Evolutionary conservation across 1,140 invertebrate genomes (phyloP).

Genomic region (Drosophila seguyi): DNA sequence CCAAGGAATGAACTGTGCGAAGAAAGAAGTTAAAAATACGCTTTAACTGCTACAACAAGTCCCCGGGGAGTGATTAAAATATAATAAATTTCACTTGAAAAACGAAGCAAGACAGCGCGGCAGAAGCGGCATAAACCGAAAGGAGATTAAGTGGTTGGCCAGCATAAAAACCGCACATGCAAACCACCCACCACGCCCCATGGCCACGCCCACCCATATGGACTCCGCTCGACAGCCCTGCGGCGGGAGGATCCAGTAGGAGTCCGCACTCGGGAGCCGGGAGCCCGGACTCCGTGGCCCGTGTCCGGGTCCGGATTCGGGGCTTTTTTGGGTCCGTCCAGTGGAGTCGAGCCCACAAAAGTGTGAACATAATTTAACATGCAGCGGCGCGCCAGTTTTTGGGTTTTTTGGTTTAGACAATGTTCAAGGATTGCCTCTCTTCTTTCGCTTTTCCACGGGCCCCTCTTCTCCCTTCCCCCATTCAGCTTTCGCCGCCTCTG

Average conservation of each 20-base stretch:
- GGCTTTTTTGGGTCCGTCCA: slow-evolving; percentile 53
- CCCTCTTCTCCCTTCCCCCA: neutral
- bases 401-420: slow-evolving; percentile 61
- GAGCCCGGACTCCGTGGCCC: slow-evolving; percentile 1
- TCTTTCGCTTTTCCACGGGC: neutral
- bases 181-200: slow-evolving; percentile 45
- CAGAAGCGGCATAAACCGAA: slow-evolving; percentile 63
- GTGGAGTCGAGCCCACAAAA: slow-evolving; percentile 48
- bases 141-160: slow-evolving; percentile 81
- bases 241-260: slow-evolving; percentile 2
- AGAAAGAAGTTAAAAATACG: slow-evolving; percentile 59
- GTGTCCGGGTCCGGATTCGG: slow-evolving; percentile 32
- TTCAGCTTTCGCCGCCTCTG: slow-evolving; percentile 5
- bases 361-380: slow-evolving; percentile 83
- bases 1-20: slow-evolving; percentile 16
- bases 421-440: slow-evolving; percentile 53
- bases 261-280: neutral
- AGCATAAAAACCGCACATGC: slow-evolving; percentile 80
- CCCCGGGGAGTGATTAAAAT: slow-evolving; percentile 83
- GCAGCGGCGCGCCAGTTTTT: slow-evolving; percentile 66
- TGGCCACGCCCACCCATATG: slow-evolving; percentile 28
- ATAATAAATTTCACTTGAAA: slow-evolving; percentile 82
- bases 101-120: slow-evolving; percentile 64
- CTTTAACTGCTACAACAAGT: slow-evolving; percentile 77
- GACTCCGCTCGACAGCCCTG: slow-evolving; percentile 19